These are phyloP conservation scores for Kryphioiulus occultus DNA, from an alignment of 2,888 invertebrate species.

Conservation along the genomic window DNA sequence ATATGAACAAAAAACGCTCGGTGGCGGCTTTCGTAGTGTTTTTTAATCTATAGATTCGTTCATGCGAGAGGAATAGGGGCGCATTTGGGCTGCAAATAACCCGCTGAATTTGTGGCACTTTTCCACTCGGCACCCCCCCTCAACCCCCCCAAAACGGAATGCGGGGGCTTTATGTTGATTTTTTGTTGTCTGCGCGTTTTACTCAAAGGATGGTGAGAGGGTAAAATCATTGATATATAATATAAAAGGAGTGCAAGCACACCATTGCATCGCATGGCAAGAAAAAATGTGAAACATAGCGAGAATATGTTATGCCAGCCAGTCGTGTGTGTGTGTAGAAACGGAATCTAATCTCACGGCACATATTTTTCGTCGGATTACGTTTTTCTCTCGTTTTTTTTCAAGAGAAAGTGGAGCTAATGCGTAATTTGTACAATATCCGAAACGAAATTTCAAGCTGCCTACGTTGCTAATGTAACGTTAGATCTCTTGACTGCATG, in stretches of 20 bases:
- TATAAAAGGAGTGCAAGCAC: neutral
- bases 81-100: neutral
- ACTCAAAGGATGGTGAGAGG: constrained; percentile 16
- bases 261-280: neutral
- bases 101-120: neutral
- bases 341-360: constrained; percentile 24
- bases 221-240: constrained; percentile 3
- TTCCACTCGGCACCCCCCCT: neutral
- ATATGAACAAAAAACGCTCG: neutral
- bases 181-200: neutral
- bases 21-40: neutral
- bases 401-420: neutral
- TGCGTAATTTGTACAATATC: constrained; percentile 22
- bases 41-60: constrained; percentile 26
- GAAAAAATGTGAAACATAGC: neutral
- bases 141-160: neutral
- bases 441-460: constrained; percentile 6
- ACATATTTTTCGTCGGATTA: neutral
- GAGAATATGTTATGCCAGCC: neutral
- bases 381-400: neutral
- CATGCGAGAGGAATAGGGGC: constrained; percentile 35
- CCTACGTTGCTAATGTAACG: neutral
- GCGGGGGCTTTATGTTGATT: constrained; percentile 19
- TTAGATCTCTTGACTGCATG: neutral
- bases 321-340: neutral